phyloP scores from a whole-genome alignment of 2,113 vertebrate genomes.

The Ammodytes marinus region DNA sequence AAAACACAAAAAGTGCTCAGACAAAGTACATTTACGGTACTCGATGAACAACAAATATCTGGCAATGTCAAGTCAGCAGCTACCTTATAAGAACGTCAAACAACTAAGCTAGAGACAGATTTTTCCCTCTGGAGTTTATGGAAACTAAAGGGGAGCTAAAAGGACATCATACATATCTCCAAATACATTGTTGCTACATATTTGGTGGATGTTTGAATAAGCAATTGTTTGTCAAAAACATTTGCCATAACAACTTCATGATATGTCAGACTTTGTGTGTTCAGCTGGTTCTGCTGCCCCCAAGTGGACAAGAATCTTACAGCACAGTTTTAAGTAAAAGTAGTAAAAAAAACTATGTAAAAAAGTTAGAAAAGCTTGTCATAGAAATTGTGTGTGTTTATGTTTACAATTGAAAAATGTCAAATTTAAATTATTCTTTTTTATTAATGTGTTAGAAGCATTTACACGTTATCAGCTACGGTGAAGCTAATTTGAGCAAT shows the following conservation, averaged over 20 bases:
- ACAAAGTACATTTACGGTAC: background rate
- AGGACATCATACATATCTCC: background rate
- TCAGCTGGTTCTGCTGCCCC: constrained; percentile 1
- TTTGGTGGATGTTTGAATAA: background rate
- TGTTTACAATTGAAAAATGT: too few species aligned
- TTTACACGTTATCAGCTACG: background rate
- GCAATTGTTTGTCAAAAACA: background rate
- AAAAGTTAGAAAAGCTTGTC: background rate
- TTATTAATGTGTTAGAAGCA: background rate
- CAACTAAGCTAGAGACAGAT: background rate
- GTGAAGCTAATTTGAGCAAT: background rate
- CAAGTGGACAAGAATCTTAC: background rate
- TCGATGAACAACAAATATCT: background rate
- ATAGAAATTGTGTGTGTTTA: too few species aligned
- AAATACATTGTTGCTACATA: background rate
- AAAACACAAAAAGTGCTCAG: background rate
- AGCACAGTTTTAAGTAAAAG: background rate
- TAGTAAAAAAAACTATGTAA: background rate
- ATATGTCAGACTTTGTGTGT: background rate
- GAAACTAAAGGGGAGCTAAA: background rate
- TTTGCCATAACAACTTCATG: background rate
- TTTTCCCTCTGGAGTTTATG: background rate
- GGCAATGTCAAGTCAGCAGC: background rate
- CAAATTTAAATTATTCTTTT: background rate
- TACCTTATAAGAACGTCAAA: background rate